Percentiles rank a stretch among this genome's conserved stretches.
phyloP scores from a whole-genome alignment of 2,113 vertebrate species.

The Osmerus mordax region DNA sequence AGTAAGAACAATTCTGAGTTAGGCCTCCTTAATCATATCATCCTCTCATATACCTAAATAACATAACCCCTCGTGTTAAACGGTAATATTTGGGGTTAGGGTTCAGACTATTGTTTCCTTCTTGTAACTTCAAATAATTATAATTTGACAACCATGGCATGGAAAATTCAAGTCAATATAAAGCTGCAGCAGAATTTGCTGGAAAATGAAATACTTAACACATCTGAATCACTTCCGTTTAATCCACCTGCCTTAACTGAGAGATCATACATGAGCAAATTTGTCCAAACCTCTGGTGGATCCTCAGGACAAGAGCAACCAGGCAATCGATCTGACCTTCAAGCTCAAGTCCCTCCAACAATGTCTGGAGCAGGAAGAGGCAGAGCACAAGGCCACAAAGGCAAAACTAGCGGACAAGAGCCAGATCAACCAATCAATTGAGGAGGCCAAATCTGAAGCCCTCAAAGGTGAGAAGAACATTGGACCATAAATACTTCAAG shows the following conservation, averaged over 20 bases:
- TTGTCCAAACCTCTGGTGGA: constrained; percentile 12
- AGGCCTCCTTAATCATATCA: background rate
- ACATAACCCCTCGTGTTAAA: too few relatives aligned
- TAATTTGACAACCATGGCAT: too few relatives aligned
- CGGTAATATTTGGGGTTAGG: too few relatives aligned
- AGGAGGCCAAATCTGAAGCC: constrained; percentile 92
- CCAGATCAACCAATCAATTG: constrained; percentile 86
- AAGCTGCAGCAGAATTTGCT: too few relatives aligned
- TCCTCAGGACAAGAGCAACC: constrained; percentile 87
- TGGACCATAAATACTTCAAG: background rate
- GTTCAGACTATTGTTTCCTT: too few relatives aligned
- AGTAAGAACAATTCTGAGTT: constrained; percentile 64
- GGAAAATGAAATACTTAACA: too few relatives aligned
- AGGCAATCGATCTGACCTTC: constrained; percentile 94
- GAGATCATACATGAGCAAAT: too few relatives aligned
- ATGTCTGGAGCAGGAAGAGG: constrained; percentile 90
- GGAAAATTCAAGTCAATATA: too few relatives aligned
- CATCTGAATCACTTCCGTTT: too few relatives aligned
- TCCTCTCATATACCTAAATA: background rate
- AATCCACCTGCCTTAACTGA: too few relatives aligned
- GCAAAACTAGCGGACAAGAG: constrained; percentile 86
- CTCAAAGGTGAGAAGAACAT: constrained; percentile 78
- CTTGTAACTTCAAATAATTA: too few relatives aligned
- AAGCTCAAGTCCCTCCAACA: constrained; percentile 93
- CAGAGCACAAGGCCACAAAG: constrained; percentile 89